Percentiles rank a stretch among this genome's conserved stretches.
phyloP scores from a whole-genome alignment of 2,113 vertebrate genomes.

The Zingel zingel region DNA sequence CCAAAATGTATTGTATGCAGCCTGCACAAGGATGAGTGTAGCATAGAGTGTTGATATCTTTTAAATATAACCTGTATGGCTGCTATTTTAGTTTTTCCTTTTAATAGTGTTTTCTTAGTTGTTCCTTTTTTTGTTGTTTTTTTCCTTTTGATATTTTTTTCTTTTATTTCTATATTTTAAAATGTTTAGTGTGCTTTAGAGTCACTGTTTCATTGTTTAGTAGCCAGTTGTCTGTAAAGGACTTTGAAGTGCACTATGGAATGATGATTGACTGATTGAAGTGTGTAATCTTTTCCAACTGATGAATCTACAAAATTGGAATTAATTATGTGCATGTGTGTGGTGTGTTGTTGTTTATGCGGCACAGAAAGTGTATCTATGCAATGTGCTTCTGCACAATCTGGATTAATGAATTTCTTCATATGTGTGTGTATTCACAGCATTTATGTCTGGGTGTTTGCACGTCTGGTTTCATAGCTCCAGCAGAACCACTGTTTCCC shows the following conservation, averaged over 20 bases:
- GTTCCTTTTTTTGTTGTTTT: not conserved
- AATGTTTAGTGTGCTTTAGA: not conserved
- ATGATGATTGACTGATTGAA: not conserved
- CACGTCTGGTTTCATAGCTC: not conserved
- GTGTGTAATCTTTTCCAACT: not conserved
- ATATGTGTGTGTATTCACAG: not conserved
- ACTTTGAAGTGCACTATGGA: not conserved
- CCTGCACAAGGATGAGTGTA: not conserved
- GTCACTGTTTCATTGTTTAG: not conserved
- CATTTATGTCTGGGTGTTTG: slow-evolving; percentile 23
- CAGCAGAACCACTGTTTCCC: not conserved
- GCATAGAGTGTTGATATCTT: not conserved
- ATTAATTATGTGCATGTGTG: not conserved
- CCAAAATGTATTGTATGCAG: not conserved
- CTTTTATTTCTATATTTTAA: no score
- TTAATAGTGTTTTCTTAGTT: not conserved
- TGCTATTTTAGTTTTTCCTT: not conserved
- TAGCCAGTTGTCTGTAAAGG: not conserved
- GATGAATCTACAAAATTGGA: not conserved
- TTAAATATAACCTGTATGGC: not conserved
- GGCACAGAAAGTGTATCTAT: not conserved
- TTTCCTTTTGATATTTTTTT: not conserved
- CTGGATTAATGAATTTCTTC: slow-evolving; percentile 12
- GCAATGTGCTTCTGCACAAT: not conserved
- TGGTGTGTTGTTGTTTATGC: not conserved